Conservation (phyloP, 2,888 invertebrate genomes). For the Sarcophaga variegata region DNA sequence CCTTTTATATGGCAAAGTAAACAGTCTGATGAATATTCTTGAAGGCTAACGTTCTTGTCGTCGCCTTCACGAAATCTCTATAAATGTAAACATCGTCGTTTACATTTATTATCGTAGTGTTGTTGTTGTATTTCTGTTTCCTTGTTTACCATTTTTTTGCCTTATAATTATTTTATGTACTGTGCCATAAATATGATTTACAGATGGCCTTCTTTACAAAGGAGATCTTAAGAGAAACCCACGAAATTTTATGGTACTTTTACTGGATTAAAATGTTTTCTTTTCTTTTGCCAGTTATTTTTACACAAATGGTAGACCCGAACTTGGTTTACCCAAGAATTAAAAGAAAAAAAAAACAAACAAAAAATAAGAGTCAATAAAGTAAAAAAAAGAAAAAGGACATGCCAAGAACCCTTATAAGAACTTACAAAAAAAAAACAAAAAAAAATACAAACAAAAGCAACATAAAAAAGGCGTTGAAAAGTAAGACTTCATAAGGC, state of each 20-base stretch:
- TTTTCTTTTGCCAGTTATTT: background rate
- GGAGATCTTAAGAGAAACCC: background rate
- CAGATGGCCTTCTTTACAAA: background rate
- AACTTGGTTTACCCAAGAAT: background rate
- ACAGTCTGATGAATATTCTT: too few relatives aligned
- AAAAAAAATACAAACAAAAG: background rate
- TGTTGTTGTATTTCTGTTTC: too few relatives aligned
- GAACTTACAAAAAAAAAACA: background rate
- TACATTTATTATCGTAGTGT: too few relatives aligned
- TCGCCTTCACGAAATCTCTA: too few relatives aligned
- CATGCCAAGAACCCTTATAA: background rate
- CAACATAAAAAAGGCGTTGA: background rate
- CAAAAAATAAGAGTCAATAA: background rate
- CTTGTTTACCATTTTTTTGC: too few relatives aligned
- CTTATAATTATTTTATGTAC: too few relatives aligned
- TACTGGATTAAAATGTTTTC: background rate
- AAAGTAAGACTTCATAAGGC: background rate
- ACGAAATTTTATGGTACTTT: background rate
- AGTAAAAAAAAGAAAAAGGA: background rate
- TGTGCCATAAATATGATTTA: too few relatives aligned
- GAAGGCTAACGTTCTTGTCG: too few relatives aligned
- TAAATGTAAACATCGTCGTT: too few relatives aligned
- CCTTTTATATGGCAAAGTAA: too few relatives aligned
- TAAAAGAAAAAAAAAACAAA: background rate
- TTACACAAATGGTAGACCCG: constrained; percentile 1